Conservation (phyloP, 2,888 invertebrate genomes). For the Dicyrtomina minuta region DNA sequence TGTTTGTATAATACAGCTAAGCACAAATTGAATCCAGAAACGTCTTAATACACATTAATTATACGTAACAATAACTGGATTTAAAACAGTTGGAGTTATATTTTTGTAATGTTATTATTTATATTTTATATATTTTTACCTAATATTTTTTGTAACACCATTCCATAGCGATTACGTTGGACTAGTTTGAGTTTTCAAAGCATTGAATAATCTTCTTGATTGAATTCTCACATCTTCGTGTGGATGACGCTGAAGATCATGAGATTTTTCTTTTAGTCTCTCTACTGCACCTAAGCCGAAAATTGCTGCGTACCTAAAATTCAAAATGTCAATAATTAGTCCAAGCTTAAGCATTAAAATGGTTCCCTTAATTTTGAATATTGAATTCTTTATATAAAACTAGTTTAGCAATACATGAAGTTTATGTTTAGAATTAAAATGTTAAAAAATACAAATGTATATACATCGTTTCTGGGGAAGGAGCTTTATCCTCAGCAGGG, state of each 20-base stretch:
- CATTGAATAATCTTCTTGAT: constrained; percentile 54
- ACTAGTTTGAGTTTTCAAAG: constrained; percentile 32
- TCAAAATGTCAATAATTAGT: not conserved
- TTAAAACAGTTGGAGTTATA: not conserved
- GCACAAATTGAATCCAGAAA: no score
- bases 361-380: not conserved
- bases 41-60: no score
- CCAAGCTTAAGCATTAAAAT: not conserved
- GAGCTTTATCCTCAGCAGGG: constrained; percentile 60
- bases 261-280: constrained; percentile 56
- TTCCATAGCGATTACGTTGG: constrained; percentile 15
- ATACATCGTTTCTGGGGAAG: constrained; percentile 62
- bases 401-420: no score
- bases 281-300: constrained; percentile 58
- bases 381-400: not conserved
- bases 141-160: not conserved
- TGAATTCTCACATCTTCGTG: constrained; percentile 57
- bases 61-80: no score
- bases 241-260: constrained; percentile 56
- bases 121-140: not conserved
- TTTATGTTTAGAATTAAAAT: not conserved
- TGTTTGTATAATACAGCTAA: no score
- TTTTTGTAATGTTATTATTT: not conserved
- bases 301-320: constrained; percentile 58
- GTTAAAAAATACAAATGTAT: not conserved